Evolutionary conservation across 1,140 invertebrate species (phyloP).

Genomic region (Drosophila funebris): DNA sequence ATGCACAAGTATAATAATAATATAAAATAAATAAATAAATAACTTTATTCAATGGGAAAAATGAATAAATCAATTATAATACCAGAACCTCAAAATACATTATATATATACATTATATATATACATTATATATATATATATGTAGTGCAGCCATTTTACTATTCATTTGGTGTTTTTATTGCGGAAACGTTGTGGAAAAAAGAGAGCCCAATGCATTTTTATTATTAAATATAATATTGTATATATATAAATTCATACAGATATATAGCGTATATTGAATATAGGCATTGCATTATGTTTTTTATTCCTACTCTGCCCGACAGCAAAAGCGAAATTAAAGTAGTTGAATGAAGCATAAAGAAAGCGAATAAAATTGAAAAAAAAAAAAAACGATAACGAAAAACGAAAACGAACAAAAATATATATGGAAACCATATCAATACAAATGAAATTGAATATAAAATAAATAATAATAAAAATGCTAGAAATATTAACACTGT

Average conservation of each 20-base stretch:
- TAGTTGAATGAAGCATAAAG: constrained; percentile 39
- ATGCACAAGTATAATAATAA: constrained; percentile 78
- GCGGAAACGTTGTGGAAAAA: constrained; percentile 23
- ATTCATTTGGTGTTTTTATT: constrained; percentile 5
- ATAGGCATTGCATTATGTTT: constrained; percentile 55
- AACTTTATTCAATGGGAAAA: constrained; percentile 57
- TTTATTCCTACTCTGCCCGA: constrained; percentile 46
- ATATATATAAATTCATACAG: constrained; percentile 30
- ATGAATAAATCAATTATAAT: constrained; percentile 58
- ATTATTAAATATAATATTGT: constrained; percentile 47
- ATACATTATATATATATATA: background rate
- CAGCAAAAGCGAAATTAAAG: constrained; percentile 62
- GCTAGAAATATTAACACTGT: constrained; percentile 72
- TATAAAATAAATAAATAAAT: constrained; percentile 67
- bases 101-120: background rate
- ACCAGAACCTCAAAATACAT: constrained; percentile 1
- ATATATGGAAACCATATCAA: constrained; percentile 66
- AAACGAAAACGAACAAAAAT: too few relatives aligned
- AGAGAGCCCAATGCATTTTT: constrained; percentile 7
- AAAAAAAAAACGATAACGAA: constrained; percentile 48
- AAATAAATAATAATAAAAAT: constrained; percentile 74
- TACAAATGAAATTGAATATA: constrained; percentile 76
- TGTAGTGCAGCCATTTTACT: constrained; percentile 1
- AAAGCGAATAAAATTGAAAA: constrained; percentile 20
- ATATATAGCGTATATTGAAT: constrained; percentile 7